Evolutionary conservation across 2,888 invertebrate genomes (phyloP).

Genomic region (Troides aeacus): DNA sequence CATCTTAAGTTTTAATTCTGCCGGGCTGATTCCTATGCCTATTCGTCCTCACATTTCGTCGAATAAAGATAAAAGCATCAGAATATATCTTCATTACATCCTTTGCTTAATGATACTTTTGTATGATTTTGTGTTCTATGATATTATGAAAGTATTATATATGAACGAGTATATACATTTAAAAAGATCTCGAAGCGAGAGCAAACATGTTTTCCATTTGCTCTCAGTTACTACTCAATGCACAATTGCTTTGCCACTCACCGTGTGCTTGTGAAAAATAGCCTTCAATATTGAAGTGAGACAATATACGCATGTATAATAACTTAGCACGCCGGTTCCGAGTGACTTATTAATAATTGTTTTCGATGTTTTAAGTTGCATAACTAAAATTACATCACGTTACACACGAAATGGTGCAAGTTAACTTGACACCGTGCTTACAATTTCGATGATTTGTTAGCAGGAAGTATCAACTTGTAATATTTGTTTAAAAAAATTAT

Average conservation of each 20-base stretch:
- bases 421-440: not conserved
- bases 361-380: conserved; percentile 16
- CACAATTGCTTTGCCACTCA: conserved; percentile 5
- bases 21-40: too few relatives aligned
- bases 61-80: too few relatives aligned
- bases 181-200: not conserved
- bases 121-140: not conserved
- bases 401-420: conserved; percentile 8
- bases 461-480: not conserved
- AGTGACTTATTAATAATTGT: conserved; percentile 6
- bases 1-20: too few relatives aligned
- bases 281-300: conserved; percentile 9
- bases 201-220: conserved; percentile 2
- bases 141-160: not conserved
- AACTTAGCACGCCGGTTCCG: not conserved
- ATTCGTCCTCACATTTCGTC: too few relatives aligned
- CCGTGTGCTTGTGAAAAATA: conserved; percentile 7
- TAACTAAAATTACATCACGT: conserved; percentile 28
- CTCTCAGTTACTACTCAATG: not conserved
- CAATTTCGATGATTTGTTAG: not conserved
- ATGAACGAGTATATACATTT: not conserved
- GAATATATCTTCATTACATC: too few relatives aligned
- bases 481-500: not conserved
- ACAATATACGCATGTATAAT: not conserved
- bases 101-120: too few relatives aligned